Base-by-base conservation (phyloP, 2,888 invertebrate species). In the Trachelus troglodyta region DNA sequence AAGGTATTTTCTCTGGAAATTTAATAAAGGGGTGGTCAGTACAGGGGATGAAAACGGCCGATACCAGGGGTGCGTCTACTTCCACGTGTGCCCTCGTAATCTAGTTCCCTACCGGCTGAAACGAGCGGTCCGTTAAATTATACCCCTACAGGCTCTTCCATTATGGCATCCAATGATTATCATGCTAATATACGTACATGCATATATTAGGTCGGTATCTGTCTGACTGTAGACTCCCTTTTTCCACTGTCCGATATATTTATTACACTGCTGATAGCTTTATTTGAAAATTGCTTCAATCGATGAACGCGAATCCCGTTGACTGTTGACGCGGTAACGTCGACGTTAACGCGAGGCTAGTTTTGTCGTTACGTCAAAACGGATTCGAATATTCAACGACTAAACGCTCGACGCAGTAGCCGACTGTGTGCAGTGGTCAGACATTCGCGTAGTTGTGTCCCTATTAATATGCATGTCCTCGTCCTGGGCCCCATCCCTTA, bases 381-480 rank as follows among this genome's bases (percentile, higher is more conserved):
- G 6, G 2, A 56, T 56, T 56, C 56, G 56, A 56, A 56, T 56
- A 56, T 71, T 33, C 71, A 34, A 15, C 31, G 71, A 33, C 15
- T 31, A 31, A 31, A 34, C 74, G 34, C 30, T 34, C 35, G 37
- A 37, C 35, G 74, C 71, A 23, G 34, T 15, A 74, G 74, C 4
- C 30, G 3, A 3, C 11, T 86, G 84, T 84, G 86, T 84, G 82
- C 81, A 79, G 76, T 84, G 83, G 84, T 87, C 86, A 84, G 86
- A 87, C 87, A 85, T 88, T 88, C 86, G 85, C 86, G 86, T 87
- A 89, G 86, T 88, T 84, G 85, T 86, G 85, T 84, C 83, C 86
- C 85, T 85, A 89, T 89, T 88, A 89, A 89, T 89, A 89, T 89
- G 88, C 89, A 89, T 89, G 85, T 82, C 83, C 84, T 82, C 84